phyloP scores from a whole-genome alignment of 2,113 vertebrate genomes.

The Sitta europaea region DNA sequence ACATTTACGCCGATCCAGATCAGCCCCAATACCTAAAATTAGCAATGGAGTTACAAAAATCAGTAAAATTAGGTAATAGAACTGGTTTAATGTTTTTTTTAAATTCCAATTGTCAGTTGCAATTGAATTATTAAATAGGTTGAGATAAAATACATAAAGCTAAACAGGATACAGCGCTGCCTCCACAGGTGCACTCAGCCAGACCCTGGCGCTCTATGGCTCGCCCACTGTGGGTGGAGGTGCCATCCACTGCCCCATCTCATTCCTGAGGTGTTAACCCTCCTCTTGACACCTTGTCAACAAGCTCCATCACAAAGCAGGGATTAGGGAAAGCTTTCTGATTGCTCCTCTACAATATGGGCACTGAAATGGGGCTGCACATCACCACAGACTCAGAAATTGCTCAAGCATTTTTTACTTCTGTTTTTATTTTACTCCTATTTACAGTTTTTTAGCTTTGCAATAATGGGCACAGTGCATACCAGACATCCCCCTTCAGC shows the following conservation, averaged over 20 bases:
- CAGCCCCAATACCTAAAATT: background rate
- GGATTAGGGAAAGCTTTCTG: background rate
- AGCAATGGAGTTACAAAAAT: background rate
- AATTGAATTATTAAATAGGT: background rate
- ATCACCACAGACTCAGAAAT: too few species aligned
- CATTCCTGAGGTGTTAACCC: too few species aligned
- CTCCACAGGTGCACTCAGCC: too few species aligned
- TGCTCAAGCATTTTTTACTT: background rate
- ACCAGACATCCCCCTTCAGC: background rate
- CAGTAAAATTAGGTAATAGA: background rate
- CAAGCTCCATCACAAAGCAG: background rate
- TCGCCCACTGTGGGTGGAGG: too few species aligned
- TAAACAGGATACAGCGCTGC: too few species aligned
- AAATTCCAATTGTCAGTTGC: background rate
- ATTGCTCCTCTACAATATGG: background rate
- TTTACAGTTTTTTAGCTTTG: background rate
- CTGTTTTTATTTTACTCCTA: background rate
- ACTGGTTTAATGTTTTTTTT: background rate
- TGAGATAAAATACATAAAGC: background rate
- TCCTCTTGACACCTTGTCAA: too few species aligned
- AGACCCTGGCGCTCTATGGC: too few species aligned
- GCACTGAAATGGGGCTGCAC: accelerated
- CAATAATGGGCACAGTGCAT: background rate
- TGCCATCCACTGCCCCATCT: too few species aligned
- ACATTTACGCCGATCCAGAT: background rate